Evolutionary conservation across 1,140 invertebrate genomes (phyloP), one percentile per base, ranked within the genome.

Genomic region (Condylostylus longicornis): DNA sequence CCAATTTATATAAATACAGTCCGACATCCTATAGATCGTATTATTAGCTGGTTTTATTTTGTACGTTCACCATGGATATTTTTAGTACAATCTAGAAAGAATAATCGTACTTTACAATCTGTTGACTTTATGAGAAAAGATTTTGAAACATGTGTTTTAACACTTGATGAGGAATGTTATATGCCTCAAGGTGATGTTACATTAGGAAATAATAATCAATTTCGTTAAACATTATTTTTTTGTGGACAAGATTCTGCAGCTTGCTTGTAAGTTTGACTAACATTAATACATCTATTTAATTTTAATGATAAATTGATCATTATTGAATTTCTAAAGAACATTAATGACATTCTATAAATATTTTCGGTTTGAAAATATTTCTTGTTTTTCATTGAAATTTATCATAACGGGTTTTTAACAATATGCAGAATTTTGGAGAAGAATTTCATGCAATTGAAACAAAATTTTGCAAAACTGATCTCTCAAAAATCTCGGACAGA

Each of bases 1-100:
- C 86, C 86, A 0, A 85, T 90, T 48, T 90, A 89, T 62, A 73
- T 90, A 40, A 91, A 91, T 62, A 66, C 90, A 43, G 84, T 88
- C 1, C 68, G 86, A 13, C 85, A 91, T 64, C 86, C 85, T 0
- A 76, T 90, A n/a, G 85, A 91, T 59, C 69, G 86, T 19, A 80
- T 89, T 1, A 89, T 90, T 49, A 89, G 85, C 1, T 87, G 84
- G 82, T 90, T 88, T 61, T 91, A 89, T 54, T 61, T 60, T 42
- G 79, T 90, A 2, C 63, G 85, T 37, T 83, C 85, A 6, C 83
- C 85, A 2, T 89, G 85, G 85, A 35, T 79, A 79, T 57, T 88
- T 86, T 54, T 84, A 12, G 54, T 55, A 0, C 49, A 51, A 10
- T 42, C 54, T 89, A 2, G 86, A 70, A 51, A 70, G 84, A 41